phyloP scores from a whole-genome alignment of 2,113 vertebrate species.

The Neotragus moschatus region DNA sequence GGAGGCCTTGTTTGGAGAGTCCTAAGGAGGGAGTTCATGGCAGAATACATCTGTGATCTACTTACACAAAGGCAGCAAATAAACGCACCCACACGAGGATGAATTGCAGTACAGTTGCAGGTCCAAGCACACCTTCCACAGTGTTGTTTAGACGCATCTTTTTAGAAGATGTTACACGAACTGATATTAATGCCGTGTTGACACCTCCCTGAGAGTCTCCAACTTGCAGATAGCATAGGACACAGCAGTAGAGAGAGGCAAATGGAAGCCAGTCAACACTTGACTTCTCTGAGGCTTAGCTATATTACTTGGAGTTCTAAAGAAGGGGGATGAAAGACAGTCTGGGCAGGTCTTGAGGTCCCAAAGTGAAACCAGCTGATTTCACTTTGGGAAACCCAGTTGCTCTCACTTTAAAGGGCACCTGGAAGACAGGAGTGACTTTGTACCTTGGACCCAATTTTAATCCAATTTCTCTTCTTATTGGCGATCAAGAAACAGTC shows the following conservation, averaged over 20 bases:
- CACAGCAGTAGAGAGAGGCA: not conserved
- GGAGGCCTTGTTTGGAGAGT: not conserved
- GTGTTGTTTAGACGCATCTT: not conserved
- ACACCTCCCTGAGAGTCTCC: not conserved
- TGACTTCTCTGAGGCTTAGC: not conserved
- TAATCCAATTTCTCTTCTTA: not conserved
- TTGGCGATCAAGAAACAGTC: not conserved
- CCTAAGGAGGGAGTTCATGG: not conserved
- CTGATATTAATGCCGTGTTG: not conserved
- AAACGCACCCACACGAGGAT: not conserved
- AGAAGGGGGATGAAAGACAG: not conserved
- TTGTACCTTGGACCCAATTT: not conserved
- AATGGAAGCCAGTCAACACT: not conserved
- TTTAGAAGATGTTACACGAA: not conserved
- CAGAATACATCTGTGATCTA: not conserved
- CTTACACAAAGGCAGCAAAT: not conserved
- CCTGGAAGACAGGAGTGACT: not conserved
- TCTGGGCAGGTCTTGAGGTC: not conserved
- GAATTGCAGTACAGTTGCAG: not conserved
- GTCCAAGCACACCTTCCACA: not conserved
- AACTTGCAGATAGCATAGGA: not conserved
- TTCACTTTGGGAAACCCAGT: not conserved
- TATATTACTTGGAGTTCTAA: not conserved
- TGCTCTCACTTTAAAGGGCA: not conserved
- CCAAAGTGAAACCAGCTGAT: not conserved